Base-by-base conservation (phyloP, 2,888 invertebrate species). In the Gari tellinella region DNA sequence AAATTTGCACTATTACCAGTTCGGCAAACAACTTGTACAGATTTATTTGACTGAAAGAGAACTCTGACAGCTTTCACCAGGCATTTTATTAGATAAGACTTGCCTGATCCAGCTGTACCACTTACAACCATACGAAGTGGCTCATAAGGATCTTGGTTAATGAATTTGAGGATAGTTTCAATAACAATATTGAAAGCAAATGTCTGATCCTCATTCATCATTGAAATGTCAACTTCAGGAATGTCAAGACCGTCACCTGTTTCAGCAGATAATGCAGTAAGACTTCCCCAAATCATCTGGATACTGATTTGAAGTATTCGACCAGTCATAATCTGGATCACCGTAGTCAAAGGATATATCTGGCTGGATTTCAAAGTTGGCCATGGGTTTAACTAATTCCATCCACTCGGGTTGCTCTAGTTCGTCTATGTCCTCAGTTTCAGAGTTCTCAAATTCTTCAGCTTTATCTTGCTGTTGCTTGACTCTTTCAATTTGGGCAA, bases 131-230 rank as follows among this genome's bases (percentile, higher is more conserved):
- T 26, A 3, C 63, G 21, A n/a, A 73, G 46, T 15, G 70, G 67
- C 53, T 66, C 67, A 41, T 66, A n/a, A 52, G 62, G 64, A 17
- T 72, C 55, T 19, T 0, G 17, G 23, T 64, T 55, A 12, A 60
- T 14, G 31, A 31, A 31, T 31, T 31, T 31, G 31, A 31, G 31
- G 10, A 81, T 17, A 15, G 55, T 76, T 31, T 81, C 37, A 45
- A 82, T 58, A 17, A 76, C 66, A 64, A 79, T 52, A 25, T 67
- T 68, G 58, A 81, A 82, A 25, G 76, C 68, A 57, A 82, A 73
- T 49, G 14, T 46, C 46, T 77, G 74, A 7, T 81, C 80, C 17
- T 55, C n/a, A 58, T 81, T 81, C 68, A 81, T 65, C 12, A 26
- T 57, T 38, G n/a, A 0, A 12, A 72, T n/a, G 25, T 67, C 45